phyloP scores from a whole-genome alignment of 2,888 invertebrate species.

The Galerucella calmariensis region DNA sequence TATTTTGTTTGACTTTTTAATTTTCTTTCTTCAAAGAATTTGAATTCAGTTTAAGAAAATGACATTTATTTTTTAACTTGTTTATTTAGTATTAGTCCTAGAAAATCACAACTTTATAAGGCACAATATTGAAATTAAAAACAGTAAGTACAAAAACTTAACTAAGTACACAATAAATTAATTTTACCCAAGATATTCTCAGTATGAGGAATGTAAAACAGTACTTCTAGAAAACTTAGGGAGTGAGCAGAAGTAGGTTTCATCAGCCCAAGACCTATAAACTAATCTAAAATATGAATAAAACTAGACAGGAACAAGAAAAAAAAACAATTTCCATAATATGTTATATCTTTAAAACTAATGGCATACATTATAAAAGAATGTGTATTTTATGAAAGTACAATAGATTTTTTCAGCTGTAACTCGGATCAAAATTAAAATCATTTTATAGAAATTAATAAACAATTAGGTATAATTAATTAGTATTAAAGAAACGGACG shows the following conservation, averaged over 20 bases:
- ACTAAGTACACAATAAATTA: constrained; percentile 35
- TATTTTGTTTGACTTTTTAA: neutral
- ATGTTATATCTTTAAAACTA: neutral
- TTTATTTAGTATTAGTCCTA: constrained; percentile 20
- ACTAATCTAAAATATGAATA: neutral
- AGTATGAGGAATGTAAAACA: constrained; percentile 41
- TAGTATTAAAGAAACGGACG: too few relatives aligned
- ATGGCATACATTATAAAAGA: too few relatives aligned
- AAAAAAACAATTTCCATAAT: neutral
- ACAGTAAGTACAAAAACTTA: constrained; percentile 46
- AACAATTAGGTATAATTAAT: too few relatives aligned
- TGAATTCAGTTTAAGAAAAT: neutral
- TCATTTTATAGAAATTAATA: too few relatives aligned
- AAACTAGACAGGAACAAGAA: neutral
- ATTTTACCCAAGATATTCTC: constrained; percentile 34
- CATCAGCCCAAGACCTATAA: neutral
- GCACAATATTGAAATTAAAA: constrained; percentile 46
- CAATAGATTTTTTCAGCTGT: too few relatives aligned
- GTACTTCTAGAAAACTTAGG: constrained; percentile 22
- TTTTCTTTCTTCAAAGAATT: neutral
- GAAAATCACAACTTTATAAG: constrained; percentile 51
- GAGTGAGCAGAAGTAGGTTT: neutral
- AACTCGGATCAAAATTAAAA: too few relatives aligned
- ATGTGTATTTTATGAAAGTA: too few relatives aligned
- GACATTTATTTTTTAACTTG: neutral